Evolutionary conservation across 2,797 vertebrate genomes (phyloP).

Genomic region (Meda fulgida): DNA sequence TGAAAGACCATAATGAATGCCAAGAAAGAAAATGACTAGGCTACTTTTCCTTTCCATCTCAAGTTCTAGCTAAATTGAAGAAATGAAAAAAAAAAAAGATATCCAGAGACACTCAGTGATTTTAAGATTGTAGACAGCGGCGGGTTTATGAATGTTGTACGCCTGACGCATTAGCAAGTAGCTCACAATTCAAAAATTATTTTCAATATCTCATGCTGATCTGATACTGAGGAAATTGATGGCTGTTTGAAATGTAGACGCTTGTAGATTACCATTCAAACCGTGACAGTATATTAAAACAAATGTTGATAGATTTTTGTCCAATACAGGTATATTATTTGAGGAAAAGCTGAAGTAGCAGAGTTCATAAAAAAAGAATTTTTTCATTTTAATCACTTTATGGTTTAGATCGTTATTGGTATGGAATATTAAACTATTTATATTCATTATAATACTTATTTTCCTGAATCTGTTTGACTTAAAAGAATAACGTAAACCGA

Average conservation of each 20-base stretch:
- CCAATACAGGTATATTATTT: neutral
- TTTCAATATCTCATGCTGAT: constrained; percentile 23
- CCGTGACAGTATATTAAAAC: constrained; percentile 14
- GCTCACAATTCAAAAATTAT: constrained; percentile 13
- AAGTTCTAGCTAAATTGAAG: neutral
- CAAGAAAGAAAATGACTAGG: neutral
- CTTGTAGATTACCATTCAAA: constrained; percentile 13
- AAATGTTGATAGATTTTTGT: neutral
- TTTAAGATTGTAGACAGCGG: neutral
- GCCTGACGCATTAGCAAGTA: neutral
- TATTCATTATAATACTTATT: neutral
- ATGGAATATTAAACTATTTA: neutral
- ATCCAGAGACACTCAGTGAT: neutral
- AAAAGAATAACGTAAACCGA: neutral
- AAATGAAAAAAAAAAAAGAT: constrained; percentile 1
- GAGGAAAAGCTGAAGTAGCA: neutral
- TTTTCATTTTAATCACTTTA: constrained; percentile 7
- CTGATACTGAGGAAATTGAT: constrained; percentile 7
- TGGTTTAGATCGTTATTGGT: neutral
- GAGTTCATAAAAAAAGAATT: neutral
- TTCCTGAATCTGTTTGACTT: constrained; percentile 2
- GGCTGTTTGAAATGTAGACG: constrained; percentile 7
- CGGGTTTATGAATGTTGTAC: constrained; percentile 8
- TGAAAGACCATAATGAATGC: constrained; percentile 5
- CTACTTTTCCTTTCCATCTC: constrained; percentile 8